Conservation (phyloP, 2,797 vertebrate genomes). For the Salarias fasciatus region DNA sequence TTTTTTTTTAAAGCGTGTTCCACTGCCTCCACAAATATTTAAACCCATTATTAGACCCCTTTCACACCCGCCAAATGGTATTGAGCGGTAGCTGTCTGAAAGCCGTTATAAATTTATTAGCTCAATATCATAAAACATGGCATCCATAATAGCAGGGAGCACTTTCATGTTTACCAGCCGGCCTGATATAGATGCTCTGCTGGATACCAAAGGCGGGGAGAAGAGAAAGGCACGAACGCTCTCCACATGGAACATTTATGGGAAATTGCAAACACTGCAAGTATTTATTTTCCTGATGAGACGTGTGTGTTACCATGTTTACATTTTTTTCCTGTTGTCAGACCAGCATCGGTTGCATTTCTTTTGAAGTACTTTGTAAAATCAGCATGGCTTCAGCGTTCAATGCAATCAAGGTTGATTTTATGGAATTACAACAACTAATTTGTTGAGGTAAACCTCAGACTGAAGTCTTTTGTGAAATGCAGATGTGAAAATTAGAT, state of each 20-base stretch:
- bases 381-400: too few relatives aligned
- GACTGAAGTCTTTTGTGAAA: too few relatives aligned
- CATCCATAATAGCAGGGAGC: not conserved
- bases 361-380: too few relatives aligned
- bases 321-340: too few relatives aligned
- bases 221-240: not conserved
- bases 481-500: too few relatives aligned
- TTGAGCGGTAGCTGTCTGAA: constrained; percentile 27
- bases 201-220: not conserved
- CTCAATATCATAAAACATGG: constrained; percentile 23
- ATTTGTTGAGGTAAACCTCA: too few relatives aligned
- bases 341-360: too few relatives aligned
- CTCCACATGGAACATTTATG: not conserved
- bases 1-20: not conserved
- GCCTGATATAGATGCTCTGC: not conserved
- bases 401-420: too few relatives aligned
- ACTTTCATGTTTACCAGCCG: constrained; percentile 17
- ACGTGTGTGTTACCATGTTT: not conserved
- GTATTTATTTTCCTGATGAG: not conserved
- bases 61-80: constrained; percentile 20
- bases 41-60: constrained; percentile 9
- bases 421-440: too few relatives aligned
- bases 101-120: constrained; percentile 23
- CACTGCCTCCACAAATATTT: constrained; percentile 32
- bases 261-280: not conserved